Base-by-base conservation (phyloP, 2,113 vertebrate species). In the Centropus unirufus region DNA sequence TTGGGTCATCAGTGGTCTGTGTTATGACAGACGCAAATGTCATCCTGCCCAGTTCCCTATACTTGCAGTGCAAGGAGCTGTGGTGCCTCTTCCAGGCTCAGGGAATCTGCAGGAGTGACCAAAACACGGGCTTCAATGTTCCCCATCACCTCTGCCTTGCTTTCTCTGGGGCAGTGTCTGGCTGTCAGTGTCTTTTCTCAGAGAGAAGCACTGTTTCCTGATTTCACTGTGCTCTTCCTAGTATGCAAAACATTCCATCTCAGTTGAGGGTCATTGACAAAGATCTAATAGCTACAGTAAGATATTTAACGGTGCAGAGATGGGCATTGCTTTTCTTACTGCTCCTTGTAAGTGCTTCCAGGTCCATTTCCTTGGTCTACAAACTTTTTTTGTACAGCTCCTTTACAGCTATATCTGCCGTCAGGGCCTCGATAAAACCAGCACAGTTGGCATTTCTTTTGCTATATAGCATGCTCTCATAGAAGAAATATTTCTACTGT, bases 81-180 rank as follows among this genome's bases (percentile, higher is more conserved):
- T 1, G 2, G 20, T 46, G 22, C 27, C 26, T 44, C 47, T 87
- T 19, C 32, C 52, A 78, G 23, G 9, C 12, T 34, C 49, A 69
- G 32, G 10, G 27, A 58, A 20, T 61, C 30, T n/a, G 23, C 47
- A 54, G 12, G 46, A 55, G 7, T 29, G 34, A 40, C 12, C 52
- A 44, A 73, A 78, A 44, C 34, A 39, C 5, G 8, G 11, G 3
- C 19, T 70, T 52, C 47, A 21, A 58, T 1, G 0, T 22, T 55
- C 11, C 23, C 12, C 1, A 0, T 12, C 17, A 66, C 16, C 3
- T 0, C 16, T 16, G 8, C 59, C 14, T 11, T 22, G 5, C 17
- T 46, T 52, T 66, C 64, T 46, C 22, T 29, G 42, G 23, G 18
- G 24, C 7, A 51, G 57, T 27, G 30, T 5, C 74, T 89, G 58